A percentile compares a stretch with the other conserved stretches of the same genome.
phyloP scores from a whole-genome alignment of 2,797 vertebrate genomes.

The Microcaecilia unicolor region DNA sequence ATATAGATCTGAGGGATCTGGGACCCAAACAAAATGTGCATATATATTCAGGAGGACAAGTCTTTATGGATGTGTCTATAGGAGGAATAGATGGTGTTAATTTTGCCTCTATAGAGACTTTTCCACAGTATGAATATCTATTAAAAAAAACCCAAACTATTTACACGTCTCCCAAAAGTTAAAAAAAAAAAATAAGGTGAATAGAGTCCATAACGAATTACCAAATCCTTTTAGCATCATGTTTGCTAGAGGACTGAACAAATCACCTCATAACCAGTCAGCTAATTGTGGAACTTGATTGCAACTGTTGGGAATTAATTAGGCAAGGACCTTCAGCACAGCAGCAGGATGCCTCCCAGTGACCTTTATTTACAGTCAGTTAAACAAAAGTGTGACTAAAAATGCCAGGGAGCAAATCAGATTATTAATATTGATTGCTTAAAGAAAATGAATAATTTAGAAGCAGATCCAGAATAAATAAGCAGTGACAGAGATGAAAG shows the following conservation, averaged over 20 bases:
- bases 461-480: slow-evolving; percentile 63
- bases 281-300: slow-evolving; percentile 72
- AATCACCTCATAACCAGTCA: slow-evolving; percentile 52
- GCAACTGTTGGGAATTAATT: slow-evolving; percentile 70
- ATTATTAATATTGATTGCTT: slow-evolving; percentile 81
- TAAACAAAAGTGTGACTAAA: slow-evolving; percentile 75
- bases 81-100: too few relatives aligned
- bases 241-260: slow-evolving; percentile 29
- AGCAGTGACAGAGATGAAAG: slow-evolving; percentile 54
- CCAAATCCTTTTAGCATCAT: slow-evolving; percentile 29
- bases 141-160: too few relatives aligned
- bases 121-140: too few relatives aligned
- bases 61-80: too few relatives aligned
- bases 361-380: slow-evolving; percentile 81
- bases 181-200: too few relatives aligned
- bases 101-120: too few relatives aligned
- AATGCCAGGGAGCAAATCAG: slow-evolving; percentile 71
- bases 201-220: slow-evolving; percentile 14
- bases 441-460: slow-evolving; percentile 79
- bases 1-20: too few relatives aligned
- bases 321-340: slow-evolving; percentile 68
- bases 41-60: too few relatives aligned
- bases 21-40: too few relatives aligned
- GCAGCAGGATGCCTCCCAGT: slow-evolving; percentile 68
- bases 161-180: too few relatives aligned